Percentiles rank a stretch among this genome's conserved stretches.
Evolutionary conservation across 2,888 invertebrate species (phyloP).

Genomic region (Helleia helle): DNA sequence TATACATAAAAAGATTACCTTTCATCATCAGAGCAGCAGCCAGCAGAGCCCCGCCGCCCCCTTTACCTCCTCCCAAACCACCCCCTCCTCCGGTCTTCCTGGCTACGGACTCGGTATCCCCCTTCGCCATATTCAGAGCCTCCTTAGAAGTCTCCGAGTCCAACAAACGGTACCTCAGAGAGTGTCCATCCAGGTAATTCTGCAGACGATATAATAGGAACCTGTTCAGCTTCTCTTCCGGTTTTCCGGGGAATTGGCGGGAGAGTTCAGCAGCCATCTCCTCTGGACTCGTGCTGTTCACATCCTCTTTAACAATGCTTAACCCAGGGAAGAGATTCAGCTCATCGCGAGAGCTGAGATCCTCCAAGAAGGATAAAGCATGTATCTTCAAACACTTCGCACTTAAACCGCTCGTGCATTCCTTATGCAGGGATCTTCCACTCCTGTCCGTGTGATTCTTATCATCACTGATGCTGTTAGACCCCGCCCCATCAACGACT

Average conservation of each 20-base stretch:
- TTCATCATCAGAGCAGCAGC: conserved; percentile 78
- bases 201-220: conserved; percentile 79
- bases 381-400: conserved; percentile 86
- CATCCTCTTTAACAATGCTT: conserved; percentile 80
- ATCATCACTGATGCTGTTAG: conserved; percentile 31
- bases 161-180: conserved; percentile 80
- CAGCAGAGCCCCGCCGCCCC: conserved; percentile 60
- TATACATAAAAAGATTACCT: no score
- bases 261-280: conserved; percentile 80
- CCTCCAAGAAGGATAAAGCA: conserved; percentile 83
- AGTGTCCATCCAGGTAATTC: conserved; percentile 82
- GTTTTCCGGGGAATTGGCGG: conserved; percentile 83
- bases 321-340: conserved; percentile 82
- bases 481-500: conserved; percentile 39
- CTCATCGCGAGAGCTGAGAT: conserved; percentile 80
- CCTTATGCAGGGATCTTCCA: conserved; percentile 53
- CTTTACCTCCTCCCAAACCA: conserved; percentile 33
- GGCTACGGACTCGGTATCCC: conserved; percentile 45
- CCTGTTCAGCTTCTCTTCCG: conserved; percentile 82
- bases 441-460: conserved; percentile 31
- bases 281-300: conserved; percentile 67
- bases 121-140: conserved; percentile 64
- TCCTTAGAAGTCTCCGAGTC: conserved; percentile 76
- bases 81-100: conserved; percentile 61
- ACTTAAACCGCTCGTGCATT: conserved; percentile 63